phyloP scores from a whole-genome alignment of 2,797 vertebrate species.

The Acipenser transmontanus region DNA sequence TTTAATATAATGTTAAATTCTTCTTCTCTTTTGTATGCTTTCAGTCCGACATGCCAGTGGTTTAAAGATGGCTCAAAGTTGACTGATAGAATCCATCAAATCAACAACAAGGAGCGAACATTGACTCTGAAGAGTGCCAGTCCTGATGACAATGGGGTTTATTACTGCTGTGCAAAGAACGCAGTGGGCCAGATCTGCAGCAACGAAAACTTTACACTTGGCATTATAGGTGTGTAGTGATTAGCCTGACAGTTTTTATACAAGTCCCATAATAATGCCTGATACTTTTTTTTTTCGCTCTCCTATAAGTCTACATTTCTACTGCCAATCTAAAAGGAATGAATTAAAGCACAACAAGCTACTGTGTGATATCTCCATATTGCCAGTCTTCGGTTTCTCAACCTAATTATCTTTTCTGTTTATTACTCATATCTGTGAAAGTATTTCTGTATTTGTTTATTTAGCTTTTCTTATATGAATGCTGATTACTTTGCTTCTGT shows the following conservation, averaged over 20 bases:
- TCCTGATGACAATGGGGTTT: constrained; percentile 77
- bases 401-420: too few relatives aligned
- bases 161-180: constrained; percentile 87
- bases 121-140: constrained; percentile 67
- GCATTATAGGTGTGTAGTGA: constrained; percentile 69
- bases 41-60: constrained; percentile 86
- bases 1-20: background rate
- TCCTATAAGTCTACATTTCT: background rate
- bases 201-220: constrained; percentile 79
- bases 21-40: background rate
- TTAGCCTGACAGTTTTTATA: background rate
- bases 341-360: too few relatives aligned
- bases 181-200: constrained; percentile 79
- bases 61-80: constrained; percentile 71
- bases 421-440: too few relatives aligned
- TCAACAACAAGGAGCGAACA: constrained; percentile 83
- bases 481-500: too few relatives aligned
- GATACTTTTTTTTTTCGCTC: background rate
- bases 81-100: constrained; percentile 62
- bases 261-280: too few relatives aligned
- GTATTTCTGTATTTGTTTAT: too few relatives aligned
- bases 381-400: too few relatives aligned
- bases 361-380: too few relatives aligned
- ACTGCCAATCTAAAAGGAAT: too few relatives aligned
- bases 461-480: too few relatives aligned